phyloP scores from a whole-genome alignment of 2,113 vertebrate genomes.

The Charadrius vociferus region DNA sequence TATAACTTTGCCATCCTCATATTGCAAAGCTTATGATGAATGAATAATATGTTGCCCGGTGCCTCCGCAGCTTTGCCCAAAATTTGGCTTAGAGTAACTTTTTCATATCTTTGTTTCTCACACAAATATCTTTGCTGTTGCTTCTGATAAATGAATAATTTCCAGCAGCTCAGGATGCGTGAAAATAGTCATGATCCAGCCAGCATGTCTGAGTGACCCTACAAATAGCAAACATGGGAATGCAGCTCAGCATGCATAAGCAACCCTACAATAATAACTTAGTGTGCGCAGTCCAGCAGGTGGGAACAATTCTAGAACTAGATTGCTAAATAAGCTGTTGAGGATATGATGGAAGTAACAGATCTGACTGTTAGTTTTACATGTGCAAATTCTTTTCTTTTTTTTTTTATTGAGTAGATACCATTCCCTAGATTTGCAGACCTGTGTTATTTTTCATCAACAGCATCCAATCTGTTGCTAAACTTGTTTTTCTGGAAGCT shows the following conservation, averaged over 20 bases:
- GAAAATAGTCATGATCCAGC: conserved; percentile 58
- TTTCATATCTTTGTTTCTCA: conserved; percentile 41
- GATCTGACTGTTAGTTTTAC: background rate
- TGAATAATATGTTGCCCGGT: conserved; percentile 9
- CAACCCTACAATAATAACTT: conserved; percentile 41
- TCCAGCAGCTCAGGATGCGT: conserved; percentile 42
- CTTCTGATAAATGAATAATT: conserved; percentile 54
- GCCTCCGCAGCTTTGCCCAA: conserved; percentile 5
- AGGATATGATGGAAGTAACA: background rate
- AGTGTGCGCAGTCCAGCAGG: background rate
- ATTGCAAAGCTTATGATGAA: conserved; percentile 27
- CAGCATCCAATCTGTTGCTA: background rate
- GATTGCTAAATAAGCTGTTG: conserved; percentile 17
- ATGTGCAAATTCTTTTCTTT: background rate
- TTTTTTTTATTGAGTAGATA: background rate
- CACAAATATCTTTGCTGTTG: conserved; percentile 36
- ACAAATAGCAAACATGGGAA: conserved; percentile 32
- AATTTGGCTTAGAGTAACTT: conserved; percentile 11
- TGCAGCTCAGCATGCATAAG: conserved; percentile 44
- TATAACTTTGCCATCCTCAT: conserved; percentile 11
- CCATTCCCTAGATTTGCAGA: background rate
- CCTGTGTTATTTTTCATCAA: background rate
- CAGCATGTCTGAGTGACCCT: conserved; percentile 52
- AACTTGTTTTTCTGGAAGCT: conserved; percentile 23
- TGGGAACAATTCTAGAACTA: conserved; percentile 12